These are phyloP conservation scores for Morpho deidamia DNA, from an alignment of 2,888 invertebrate species.

Conservation along the genomic window DNA sequence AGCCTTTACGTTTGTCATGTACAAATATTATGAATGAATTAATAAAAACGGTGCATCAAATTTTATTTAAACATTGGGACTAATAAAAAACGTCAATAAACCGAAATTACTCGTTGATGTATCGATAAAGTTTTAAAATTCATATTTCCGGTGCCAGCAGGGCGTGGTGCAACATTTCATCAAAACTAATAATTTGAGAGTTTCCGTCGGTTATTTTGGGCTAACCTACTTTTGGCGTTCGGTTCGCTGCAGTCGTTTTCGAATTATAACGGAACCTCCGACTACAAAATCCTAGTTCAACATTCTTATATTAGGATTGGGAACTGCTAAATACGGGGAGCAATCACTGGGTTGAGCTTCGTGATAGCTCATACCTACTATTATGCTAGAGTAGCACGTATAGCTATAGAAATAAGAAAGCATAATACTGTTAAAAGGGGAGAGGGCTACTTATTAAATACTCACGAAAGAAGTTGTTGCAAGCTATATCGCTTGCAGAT, in stretches of 20 bases:
- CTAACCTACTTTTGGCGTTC: conserved; percentile 53
- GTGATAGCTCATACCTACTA: too few species aligned
- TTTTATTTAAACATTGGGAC: conserved; percentile 22
- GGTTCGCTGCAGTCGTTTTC: conserved; percentile 23
- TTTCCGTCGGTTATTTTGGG: conserved; percentile 69
- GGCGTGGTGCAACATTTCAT: conserved; percentile 59
- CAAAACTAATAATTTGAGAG: conserved; percentile 72
- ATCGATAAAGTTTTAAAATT: conserved; percentile 31
- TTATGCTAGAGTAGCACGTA: too few species aligned
- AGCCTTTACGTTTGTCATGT: too few species aligned
- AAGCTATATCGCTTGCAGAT: too few species aligned
- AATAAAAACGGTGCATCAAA: neutral
- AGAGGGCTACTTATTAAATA: too few species aligned
- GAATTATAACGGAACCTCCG: conserved; percentile 18
- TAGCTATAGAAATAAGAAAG: too few species aligned
- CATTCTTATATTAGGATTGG: neutral
- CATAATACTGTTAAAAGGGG: too few species aligned
- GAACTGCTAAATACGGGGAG: too few species aligned
- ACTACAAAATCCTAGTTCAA: conserved; percentile 11
- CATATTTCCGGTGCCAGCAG: conserved; percentile 54
- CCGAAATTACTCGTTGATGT: conserved; percentile 30
- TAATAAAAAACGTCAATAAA: conserved; percentile 35
- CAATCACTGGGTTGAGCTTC: too few species aligned
- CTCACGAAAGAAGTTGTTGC: too few species aligned
- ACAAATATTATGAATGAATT: too few species aligned